Conservation (phyloP, 2,113 vertebrate species). For the Apteryx owenii region DNA sequence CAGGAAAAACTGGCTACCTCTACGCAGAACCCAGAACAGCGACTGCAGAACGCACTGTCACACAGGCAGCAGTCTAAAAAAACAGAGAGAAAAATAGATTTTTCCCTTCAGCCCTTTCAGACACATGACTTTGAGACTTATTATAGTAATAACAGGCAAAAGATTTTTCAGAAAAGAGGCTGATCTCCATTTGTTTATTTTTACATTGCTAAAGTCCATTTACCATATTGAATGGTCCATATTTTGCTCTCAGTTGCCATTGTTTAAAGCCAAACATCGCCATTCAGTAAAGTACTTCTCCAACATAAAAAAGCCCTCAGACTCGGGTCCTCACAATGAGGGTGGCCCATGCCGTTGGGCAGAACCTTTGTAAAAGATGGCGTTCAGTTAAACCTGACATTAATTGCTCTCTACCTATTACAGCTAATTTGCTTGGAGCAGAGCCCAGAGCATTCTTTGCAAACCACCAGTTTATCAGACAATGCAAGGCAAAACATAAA, state of each 20-base stretch:
- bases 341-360: neutral
- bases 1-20: slow-evolving; percentile 32
- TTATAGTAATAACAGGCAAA: slow-evolving; percentile 39
- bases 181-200: neutral
- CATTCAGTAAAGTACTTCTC: neutral
- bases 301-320: neutral
- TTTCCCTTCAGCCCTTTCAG: slow-evolving; percentile 59
- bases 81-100: slow-evolving; percentile 58
- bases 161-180: neutral
- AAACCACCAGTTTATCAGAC: neutral
- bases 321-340: fast-evolving
- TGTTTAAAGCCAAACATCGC: neutral
- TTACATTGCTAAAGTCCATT: neutral
- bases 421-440: neutral
- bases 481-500: neutral
- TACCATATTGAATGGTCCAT: neutral
- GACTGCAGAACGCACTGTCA: slow-evolving; percentile 38
- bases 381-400: neutral
- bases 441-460: neutral
- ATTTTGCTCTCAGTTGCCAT: neutral
- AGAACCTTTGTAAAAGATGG: neutral
- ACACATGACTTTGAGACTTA: slow-evolving; percentile 59
- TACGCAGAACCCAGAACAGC: neutral
- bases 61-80: slow-evolving; percentile 41
- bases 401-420: neutral